Conservation (phyloP, 1,140 invertebrate genomes). For the Apis mellifera region DNA sequence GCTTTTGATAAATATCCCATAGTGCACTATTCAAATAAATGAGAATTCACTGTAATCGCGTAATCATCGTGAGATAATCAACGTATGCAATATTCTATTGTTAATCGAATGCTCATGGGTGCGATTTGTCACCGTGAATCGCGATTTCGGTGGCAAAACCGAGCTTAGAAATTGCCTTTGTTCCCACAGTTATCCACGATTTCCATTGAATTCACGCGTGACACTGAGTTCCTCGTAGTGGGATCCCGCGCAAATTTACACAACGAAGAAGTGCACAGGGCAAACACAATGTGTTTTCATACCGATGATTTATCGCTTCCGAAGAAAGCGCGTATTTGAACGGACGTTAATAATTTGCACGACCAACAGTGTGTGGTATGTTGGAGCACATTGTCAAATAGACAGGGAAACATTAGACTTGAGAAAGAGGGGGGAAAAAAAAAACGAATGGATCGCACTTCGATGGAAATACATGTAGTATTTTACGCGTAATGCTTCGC, state of each 20-base stretch:
- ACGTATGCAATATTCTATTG: background rate
- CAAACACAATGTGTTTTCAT: constrained; percentile 45
- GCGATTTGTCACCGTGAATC: constrained; percentile 35
- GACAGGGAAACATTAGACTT: constrained; percentile 21
- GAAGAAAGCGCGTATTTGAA: constrained; percentile 43
- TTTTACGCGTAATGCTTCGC: background rate
- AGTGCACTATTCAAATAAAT: too few species aligned
- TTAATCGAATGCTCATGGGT: constrained; percentile 10
- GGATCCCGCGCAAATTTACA: constrained; percentile 40
- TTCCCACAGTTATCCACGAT: constrained; percentile 29
- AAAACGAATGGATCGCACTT: background rate
- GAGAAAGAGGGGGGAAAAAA: background rate
- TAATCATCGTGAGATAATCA: constrained; percentile 7
- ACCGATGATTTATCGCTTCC: constrained; percentile 52
- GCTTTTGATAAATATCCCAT: too few species aligned
- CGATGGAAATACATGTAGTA: background rate
- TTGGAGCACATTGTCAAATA: constrained; percentile 35
- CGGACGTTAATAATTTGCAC: constrained; percentile 46
- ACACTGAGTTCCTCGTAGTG: background rate
- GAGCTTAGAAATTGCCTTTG: constrained; percentile 11
- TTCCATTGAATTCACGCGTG: constrained; percentile 29
- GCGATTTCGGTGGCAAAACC: background rate
- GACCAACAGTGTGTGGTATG: constrained; percentile 32
- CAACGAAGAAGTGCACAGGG: constrained; percentile 39
- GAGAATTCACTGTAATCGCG: background rate